Conservation (phyloP, 2,113 vertebrate species). For the Ceratotherium simum region DNA sequence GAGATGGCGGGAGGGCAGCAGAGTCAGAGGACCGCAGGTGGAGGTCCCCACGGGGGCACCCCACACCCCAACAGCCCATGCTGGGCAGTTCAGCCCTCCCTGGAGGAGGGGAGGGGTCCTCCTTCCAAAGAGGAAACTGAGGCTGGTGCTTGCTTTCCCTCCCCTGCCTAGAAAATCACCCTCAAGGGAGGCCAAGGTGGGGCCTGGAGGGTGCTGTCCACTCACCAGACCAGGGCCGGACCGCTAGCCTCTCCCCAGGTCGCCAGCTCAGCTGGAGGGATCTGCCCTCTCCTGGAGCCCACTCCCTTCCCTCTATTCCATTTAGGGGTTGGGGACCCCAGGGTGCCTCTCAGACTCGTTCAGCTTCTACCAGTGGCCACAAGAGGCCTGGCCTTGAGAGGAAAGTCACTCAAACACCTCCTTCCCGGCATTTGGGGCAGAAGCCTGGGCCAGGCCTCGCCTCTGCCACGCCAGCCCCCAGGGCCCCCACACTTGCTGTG, state of each 20-base stretch:
- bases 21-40: background rate
- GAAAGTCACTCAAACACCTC: background rate
- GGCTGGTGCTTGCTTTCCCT: background rate
- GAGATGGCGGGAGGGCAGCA: background rate
- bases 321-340: background rate
- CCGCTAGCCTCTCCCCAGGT: background rate
- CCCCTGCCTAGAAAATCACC: background rate
- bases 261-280: background rate
- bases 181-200: too few relatives aligned
- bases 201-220: background rate
- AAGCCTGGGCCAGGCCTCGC: background rate
- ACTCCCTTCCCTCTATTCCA: background rate
- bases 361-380: background rate
- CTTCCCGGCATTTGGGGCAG: background rate
- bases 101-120: background rate
- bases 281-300: background rate
- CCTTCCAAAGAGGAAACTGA: background rate
- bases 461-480: background rate
- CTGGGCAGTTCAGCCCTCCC: background rate
- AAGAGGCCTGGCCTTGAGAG: background rate
- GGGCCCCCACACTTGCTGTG: background rate
- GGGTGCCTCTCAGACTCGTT: too few relatives aligned
- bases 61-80: background rate
- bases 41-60: too few relatives aligned
- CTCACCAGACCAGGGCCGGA: background rate